Percentiles rank a stretch among this genome's conserved stretches.
Evolutionary conservation across 2,113 vertebrate genomes (phyloP).

Genomic region (Chiloscyllium plagiosum): DNA sequence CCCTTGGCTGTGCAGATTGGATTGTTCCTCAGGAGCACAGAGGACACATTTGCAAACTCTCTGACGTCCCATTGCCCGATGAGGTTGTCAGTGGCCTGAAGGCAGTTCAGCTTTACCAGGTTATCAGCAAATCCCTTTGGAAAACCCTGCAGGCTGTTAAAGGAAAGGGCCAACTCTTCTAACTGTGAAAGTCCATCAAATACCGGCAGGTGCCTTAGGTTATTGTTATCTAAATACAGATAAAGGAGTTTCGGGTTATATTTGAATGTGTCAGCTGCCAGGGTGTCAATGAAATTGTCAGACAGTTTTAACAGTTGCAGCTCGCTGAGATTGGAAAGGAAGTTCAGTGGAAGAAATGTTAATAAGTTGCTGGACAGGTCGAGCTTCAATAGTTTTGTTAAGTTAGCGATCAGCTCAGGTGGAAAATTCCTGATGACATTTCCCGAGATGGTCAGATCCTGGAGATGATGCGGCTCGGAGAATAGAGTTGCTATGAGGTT

Average conservation of each 20-base stretch:
- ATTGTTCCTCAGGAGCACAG: background rate
- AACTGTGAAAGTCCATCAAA: background rate
- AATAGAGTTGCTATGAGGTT: background rate
- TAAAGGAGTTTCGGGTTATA: background rate
- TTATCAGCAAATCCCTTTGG: slow-evolving; percentile 5
- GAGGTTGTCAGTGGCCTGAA: background rate
- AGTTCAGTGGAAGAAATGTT: background rate
- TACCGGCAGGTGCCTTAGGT: background rate
- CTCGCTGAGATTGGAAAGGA: background rate
- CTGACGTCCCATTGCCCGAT: background rate
- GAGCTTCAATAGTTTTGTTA: background rate
- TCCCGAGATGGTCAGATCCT: background rate
- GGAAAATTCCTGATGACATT: background rate
- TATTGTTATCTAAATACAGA: background rate
- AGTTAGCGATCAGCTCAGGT: background rate
- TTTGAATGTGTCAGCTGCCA: background rate
- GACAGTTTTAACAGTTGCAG: background rate
- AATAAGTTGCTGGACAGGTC: slow-evolving; percentile 11
- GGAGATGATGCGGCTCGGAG: background rate
- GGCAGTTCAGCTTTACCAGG: background rate
- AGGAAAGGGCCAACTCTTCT: background rate
- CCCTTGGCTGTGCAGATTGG: background rate
- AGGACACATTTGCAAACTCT: background rate
- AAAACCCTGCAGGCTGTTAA: background rate
- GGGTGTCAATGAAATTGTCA: background rate